Evolutionary conservation across 1,140 invertebrate genomes (phyloP).

Genomic region (Ruditapes philippinarum): DNA sequence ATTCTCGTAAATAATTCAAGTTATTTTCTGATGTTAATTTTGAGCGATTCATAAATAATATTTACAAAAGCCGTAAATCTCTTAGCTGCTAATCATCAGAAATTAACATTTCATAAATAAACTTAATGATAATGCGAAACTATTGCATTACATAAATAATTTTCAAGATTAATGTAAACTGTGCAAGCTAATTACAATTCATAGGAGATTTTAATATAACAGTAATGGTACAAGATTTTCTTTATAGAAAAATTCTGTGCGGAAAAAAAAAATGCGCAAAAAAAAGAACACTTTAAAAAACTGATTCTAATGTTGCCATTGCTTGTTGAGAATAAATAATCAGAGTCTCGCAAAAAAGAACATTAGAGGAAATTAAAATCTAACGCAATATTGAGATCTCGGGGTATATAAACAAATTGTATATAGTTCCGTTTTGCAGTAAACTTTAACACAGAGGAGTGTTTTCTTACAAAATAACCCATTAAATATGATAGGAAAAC

Average conservation of each 20-base stretch:
- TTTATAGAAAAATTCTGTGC: too few relatives aligned
- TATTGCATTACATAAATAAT: not conserved
- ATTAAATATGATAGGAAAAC: slow-evolving; percentile 61
- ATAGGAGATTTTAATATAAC: too few relatives aligned
- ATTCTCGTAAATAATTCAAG: too few relatives aligned
- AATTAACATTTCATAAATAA: slow-evolving; percentile 13
- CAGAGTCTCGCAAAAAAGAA: not conserved
- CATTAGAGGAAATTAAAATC: slow-evolving; percentile 5
- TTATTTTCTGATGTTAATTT: too few relatives aligned
- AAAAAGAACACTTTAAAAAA: not conserved
- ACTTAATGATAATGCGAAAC: not conserved
- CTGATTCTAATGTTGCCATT: not conserved
- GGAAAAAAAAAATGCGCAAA: not conserved
- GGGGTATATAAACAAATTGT: not conserved
- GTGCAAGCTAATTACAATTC: too few relatives aligned
- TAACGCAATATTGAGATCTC: not conserved
- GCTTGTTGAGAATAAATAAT: not conserved
- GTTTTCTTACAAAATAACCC: slow-evolving; percentile 42
- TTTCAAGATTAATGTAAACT: too few relatives aligned
- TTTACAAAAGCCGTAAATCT: too few relatives aligned
- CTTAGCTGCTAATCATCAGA: not conserved
- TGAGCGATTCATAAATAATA: too few relatives aligned
- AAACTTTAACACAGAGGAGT: not conserved
- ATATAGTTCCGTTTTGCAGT: slow-evolving; percentile 14
- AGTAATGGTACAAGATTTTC: too few relatives aligned